Percentiles rank a stretch among this genome's conserved stretches.
phyloP scores from a whole-genome alignment of 1,140 invertebrate genomes.

The Drosophila rufa region DNA sequence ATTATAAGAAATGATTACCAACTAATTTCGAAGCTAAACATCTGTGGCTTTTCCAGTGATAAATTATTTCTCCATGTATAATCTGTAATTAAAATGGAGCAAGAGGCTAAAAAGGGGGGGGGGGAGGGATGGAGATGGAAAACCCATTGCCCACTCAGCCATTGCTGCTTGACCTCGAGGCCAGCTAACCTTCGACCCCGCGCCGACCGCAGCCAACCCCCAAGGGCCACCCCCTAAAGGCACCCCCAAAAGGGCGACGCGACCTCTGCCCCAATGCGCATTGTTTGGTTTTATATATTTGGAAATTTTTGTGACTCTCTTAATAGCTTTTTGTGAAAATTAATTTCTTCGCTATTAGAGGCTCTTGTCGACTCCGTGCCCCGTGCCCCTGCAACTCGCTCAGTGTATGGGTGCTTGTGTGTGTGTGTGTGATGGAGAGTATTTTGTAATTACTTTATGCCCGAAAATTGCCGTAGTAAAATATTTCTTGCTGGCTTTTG shows the following conservation, averaged over 20 bases:
- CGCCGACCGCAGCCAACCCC: constrained; percentile 1
- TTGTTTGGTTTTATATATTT: constrained; percentile 83
- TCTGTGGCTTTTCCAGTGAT: not conserved
- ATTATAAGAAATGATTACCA: too few relatives aligned
- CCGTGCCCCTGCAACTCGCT: constrained; percentile 20
- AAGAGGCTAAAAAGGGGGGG: not conserved
- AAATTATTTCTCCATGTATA: constrained; percentile 28
- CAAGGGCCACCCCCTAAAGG: not conserved
- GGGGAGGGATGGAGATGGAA: not conserved
- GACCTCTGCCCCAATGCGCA: constrained; percentile 46
- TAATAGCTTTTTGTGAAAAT: constrained; percentile 82
- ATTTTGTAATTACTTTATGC: constrained; percentile 83
- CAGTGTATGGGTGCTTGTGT: constrained; percentile 7
- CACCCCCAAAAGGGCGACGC: not conserved
- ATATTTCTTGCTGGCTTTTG: constrained; percentile 68
- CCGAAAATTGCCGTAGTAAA: constrained; percentile 79
- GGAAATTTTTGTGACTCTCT: constrained; percentile 81
- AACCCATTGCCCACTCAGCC: constrained; percentile 24
- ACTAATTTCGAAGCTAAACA: too few relatives aligned
- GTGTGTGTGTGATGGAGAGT: constrained; percentile 55
- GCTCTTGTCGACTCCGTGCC: constrained; percentile 29
- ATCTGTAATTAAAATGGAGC: constrained; percentile 61
- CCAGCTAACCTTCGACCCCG: constrained; percentile 34
- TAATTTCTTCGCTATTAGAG: constrained; percentile 81
- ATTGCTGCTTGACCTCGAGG: constrained; percentile 52